Percentiles rank a stretch among this genome's conserved stretches.
These are phyloP conservation scores for Troides aeacus DNA, from an alignment of 2,888 invertebrate species.

Conservation along the genomic window DNA sequence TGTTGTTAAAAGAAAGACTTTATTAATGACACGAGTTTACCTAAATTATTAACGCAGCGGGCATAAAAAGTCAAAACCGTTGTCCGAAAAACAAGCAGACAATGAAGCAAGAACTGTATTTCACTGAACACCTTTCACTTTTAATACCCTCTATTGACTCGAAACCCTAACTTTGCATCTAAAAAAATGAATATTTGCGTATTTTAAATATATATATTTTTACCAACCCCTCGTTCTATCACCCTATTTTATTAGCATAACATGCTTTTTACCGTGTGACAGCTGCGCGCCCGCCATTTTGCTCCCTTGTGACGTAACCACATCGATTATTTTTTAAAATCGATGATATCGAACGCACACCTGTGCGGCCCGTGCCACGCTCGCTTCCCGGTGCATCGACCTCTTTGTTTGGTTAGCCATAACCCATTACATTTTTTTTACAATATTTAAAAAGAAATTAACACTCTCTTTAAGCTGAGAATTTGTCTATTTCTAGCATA, in stretches of 20 bases:
- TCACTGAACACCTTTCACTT: conserved; percentile 18
- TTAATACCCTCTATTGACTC: conserved; percentile 7
- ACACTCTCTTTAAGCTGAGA: too few species aligned
- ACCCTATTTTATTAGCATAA: conserved; percentile 59
- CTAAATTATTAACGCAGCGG: not conserved
- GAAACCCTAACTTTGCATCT: conserved; percentile 22
- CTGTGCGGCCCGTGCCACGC: conserved; percentile 65
- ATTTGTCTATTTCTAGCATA: too few species aligned
- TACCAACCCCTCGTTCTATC: conserved; percentile 50
- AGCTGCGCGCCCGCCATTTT: conserved; percentile 61
- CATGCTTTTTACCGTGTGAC: conserved; percentile 43
- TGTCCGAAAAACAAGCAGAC: conserved; percentile 3
- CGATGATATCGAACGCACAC: conserved; percentile 73
- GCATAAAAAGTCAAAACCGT: conserved; percentile 11
- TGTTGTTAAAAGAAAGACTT: not conserved
- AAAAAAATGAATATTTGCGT: conserved; percentile 27
- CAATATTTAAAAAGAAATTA: not conserved
- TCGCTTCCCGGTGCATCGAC: conserved; percentile 67
- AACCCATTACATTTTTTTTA: not conserved
- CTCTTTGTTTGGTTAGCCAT: conserved; percentile 45
- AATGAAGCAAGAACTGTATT: conserved; percentile 7
- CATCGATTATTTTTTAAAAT: conserved; percentile 63
- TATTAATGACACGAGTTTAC: not conserved
- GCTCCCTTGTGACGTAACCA: conserved; percentile 62
- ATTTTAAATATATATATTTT: conserved; percentile 25